phyloP scores from a whole-genome alignment of 2,113 vertebrate genomes.

The Carassius gibelio region DNA sequence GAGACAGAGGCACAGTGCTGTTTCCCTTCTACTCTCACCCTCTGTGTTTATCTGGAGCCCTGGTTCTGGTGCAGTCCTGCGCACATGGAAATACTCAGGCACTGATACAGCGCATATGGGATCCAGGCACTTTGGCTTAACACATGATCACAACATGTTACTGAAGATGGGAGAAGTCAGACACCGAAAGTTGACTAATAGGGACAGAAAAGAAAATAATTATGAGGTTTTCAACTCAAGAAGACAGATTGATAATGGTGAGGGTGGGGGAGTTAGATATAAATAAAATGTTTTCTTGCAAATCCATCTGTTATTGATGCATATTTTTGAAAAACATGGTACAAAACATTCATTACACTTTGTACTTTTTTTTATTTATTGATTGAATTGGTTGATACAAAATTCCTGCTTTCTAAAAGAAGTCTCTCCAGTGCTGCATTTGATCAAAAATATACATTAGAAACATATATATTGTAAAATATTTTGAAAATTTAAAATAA shows the following conservation, averaged over 20 bases:
- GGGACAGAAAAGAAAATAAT: conserved; percentile 10
- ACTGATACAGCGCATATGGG: conserved; percentile 27
- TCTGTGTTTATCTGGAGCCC: conserved; percentile 35
- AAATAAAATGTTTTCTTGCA: not conserved
- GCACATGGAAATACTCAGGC: conserved; percentile 44
- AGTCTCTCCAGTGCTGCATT: not conserved
- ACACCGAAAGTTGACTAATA: conserved; percentile 21
- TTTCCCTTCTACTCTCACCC: conserved; percentile 4
- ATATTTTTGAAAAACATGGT: not conserved
- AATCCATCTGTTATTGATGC: conserved; percentile 33
- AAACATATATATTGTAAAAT: not conserved
- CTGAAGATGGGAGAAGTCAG: conserved; percentile 18
- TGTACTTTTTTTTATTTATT: not conserved
- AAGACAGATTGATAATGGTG: conserved; percentile 35
- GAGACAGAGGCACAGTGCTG: conserved; percentile 11
- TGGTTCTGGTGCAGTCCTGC: not conserved
- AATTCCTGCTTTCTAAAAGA: not conserved
- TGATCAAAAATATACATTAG: not conserved
- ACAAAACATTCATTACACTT: not conserved
- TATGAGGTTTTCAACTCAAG: not conserved
- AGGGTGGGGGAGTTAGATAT: conserved; percentile 8
- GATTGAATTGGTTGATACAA: not conserved
- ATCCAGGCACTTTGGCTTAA: conserved; percentile 22
- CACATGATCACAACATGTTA: conserved; percentile 31
- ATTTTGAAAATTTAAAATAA: not conserved